Base-by-base conservation (phyloP, 1,140 invertebrate genomes). In the Geopemphigus sp. region DNA sequence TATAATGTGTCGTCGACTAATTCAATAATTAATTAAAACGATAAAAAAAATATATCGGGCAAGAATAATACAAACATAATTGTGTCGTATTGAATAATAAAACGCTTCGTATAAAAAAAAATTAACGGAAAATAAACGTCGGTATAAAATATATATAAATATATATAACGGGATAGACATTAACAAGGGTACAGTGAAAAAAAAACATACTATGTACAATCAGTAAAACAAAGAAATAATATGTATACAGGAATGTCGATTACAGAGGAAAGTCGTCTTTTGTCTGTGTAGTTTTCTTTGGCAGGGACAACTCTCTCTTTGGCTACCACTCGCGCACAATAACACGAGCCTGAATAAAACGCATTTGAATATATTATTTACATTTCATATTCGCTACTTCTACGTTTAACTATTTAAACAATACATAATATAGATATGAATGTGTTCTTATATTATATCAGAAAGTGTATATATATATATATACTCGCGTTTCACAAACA, bases 91-190 rank as follows among this genome's bases (percentile, higher is more conserved):
- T n/a, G n/a, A n/a, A n/a, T 70, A 50, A 68, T 68, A 72, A 72
- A 72, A 54, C 17, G 17, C 15, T 29, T 29, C n/a, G 47, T 72
- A 54, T 54, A 72, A 53, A 68, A 4, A 73, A 74, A 78, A 61
- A 78, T 47, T 15, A 78, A 78, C 74, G 39, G 39, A 17, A 61
- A 78, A 78, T 76, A 78, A 78, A 78, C 22, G 63, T 17, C 61
- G 57, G 17, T 59, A 78, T 50, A 50, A 39, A 78, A 78, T 32
- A 61, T n/a, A n/a, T n/a, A n/a, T n/a, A n/a, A n/a, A n/a, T n/a
- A n/a, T n/a, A n/a, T 45, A 76, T 78, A 78, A 78, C 74, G 56
- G 74, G 57, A 78, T 78, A 78, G 39, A 47, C 8, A 26, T 47
- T 61, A 78, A 78, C 74, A 63, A 78, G 57, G 24, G 8, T 29